Percentiles rank a stretch among this genome's conserved stretches.
phyloP scores from a whole-genome alignment of 1,140 invertebrate genomes.

The Zaprionus taronus region DNA sequence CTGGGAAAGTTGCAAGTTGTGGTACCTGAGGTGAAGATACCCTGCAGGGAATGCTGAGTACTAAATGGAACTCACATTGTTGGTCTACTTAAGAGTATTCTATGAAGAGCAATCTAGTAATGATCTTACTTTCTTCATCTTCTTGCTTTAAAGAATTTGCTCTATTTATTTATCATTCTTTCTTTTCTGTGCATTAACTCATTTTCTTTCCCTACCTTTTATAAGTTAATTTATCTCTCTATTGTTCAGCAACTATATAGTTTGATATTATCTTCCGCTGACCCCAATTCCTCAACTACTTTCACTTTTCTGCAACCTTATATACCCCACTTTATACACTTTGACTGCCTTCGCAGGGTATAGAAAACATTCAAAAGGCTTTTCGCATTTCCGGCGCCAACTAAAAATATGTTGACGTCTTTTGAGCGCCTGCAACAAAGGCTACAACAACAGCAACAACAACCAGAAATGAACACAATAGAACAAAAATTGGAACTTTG shows the following conservation, averaged over 20 bases:
- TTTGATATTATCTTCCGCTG: not conserved
- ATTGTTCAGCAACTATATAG: not conserved
- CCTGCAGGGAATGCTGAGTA: not conserved
- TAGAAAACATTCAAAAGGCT: slow-evolving; percentile 50
- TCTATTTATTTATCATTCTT: not conserved
- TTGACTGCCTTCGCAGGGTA: not conserved
- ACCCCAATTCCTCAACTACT: not conserved
- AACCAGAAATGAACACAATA: slow-evolving; percentile 1
- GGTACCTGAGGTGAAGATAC: not conserved
- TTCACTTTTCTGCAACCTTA: not conserved
- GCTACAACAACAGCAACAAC: slow-evolving; percentile 9
- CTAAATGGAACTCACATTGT: not conserved
- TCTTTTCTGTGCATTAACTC: not conserved
- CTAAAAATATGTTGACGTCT: slow-evolving; percentile 79
- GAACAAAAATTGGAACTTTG: slow-evolving; percentile 19
- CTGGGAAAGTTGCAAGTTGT: not conserved
- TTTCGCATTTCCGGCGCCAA: slow-evolving; percentile 77
- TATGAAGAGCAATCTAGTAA: too few species aligned
- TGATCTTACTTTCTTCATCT: too few species aligned
- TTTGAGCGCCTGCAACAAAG: slow-evolving; percentile 43
- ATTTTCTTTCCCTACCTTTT: too few species aligned
- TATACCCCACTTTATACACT: not conserved
- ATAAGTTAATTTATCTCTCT: too few species aligned
- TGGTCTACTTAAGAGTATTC: not conserved
- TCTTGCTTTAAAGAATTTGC: too few species aligned